phyloP scores from a whole-genome alignment of 2,797 vertebrate species.

The Acridotheres tristis region DNA sequence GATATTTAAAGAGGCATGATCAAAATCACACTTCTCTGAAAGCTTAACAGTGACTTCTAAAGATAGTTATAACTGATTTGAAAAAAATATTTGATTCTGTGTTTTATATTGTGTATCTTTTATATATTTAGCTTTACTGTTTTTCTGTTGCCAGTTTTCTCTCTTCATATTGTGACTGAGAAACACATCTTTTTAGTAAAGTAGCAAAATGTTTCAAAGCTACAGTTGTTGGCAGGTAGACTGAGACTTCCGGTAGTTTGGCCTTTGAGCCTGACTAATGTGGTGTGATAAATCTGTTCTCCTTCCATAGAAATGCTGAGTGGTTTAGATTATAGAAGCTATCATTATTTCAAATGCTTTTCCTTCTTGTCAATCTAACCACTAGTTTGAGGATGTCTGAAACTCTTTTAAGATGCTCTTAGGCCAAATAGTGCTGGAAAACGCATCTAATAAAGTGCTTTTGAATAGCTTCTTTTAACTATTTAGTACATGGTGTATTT shows the following conservation, averaged over 20 bases:
- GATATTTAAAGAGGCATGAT: slow-evolving; percentile 46
- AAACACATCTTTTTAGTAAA: not conserved
- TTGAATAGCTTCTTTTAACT: not conserved
- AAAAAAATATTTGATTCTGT: not conserved
- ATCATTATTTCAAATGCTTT: not conserved
- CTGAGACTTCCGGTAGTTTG: not conserved
- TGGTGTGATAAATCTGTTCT: not conserved
- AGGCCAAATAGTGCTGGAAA: not conserved
- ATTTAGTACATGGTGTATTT: not conserved
- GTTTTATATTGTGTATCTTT: not conserved
- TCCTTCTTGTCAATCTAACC: not conserved
- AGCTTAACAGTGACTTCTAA: not conserved
- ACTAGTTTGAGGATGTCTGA: not conserved
- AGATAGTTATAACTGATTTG: not conserved
- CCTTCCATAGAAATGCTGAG: not conserved
- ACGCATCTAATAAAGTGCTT: not conserved
- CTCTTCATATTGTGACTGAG: not conserved
- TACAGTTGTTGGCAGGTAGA: not conserved
- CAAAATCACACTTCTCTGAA: slow-evolving; percentile 12
- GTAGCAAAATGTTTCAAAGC: not conserved
- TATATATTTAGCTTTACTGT: not conserved
- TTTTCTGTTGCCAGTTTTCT: not conserved
- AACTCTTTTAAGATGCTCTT: not conserved
- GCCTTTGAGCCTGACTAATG: not conserved
- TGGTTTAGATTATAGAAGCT: not conserved